phyloP scores from a whole-genome alignment of 2,113 vertebrate genomes.

The Thunnus thynnus region DNA sequence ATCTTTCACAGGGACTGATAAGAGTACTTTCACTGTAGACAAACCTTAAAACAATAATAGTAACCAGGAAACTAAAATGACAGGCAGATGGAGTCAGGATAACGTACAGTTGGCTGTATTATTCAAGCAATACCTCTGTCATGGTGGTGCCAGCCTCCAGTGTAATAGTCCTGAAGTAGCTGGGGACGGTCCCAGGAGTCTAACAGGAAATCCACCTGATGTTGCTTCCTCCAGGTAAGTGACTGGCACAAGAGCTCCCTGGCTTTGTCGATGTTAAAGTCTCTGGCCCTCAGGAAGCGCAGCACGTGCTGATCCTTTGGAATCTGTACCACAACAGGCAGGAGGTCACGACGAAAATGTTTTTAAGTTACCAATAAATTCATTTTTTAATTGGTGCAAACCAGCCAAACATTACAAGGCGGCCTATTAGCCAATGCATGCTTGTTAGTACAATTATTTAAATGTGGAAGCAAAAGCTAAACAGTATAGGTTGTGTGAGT shows the following conservation, averaged over 20 bases:
- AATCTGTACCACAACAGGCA: conserved; percentile 83
- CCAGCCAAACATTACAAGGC: background rate
- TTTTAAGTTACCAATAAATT: background rate
- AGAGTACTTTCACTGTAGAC: background rate
- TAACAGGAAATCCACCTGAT: conserved; percentile 95
- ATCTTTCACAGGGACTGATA: background rate
- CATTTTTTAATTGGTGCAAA: background rate
- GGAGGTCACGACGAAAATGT: background rate
- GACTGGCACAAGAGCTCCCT: conserved; percentile 95
- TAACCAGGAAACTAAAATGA: background rate
- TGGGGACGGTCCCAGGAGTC: conserved; percentile 93
- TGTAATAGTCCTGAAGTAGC: conserved; percentile 93
- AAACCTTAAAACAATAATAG: background rate
- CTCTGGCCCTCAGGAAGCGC: conserved; percentile 93
- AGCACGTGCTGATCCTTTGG: conserved; percentile 97
- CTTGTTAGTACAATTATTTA: background rate
- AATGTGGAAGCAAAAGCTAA: background rate
- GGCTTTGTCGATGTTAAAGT: conserved; percentile 96
- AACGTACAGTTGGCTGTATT: too few species aligned
- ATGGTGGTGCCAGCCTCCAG: conserved; percentile 96
- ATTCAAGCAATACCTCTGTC: conserved; percentile 88
- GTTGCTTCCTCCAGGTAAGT: conserved; percentile 94
- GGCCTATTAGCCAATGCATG: background rate
- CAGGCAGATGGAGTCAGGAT: background rate
- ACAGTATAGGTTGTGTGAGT: background rate